phyloP scores from a whole-genome alignment of 1,140 invertebrate genomes.

The Scaptomyza pallida region DNA sequence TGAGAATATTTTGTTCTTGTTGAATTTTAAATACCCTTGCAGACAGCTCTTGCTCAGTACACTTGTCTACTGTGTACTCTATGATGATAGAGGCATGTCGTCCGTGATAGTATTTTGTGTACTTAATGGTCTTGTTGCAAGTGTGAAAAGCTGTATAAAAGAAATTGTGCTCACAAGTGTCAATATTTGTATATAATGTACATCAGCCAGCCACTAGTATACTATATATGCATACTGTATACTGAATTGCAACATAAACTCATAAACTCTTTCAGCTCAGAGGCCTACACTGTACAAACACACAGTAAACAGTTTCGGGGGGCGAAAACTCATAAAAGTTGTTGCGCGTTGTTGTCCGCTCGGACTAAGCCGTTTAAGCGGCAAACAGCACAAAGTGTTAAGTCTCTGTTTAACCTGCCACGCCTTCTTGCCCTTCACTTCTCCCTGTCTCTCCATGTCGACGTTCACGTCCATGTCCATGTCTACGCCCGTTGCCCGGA shows the following conservation, averaged over 20 bases:
- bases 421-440: background rate
- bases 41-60: too few species aligned
- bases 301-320: constrained; percentile 28
- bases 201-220: background rate
- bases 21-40: too few species aligned
- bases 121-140: constrained; percentile 22
- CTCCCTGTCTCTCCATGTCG: too few species aligned
- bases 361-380: constrained; percentile 70
- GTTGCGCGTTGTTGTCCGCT: constrained; percentile 25
- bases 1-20: too few species aligned
- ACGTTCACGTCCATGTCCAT: background rate
- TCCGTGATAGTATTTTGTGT: too few species aligned
- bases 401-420: constrained; percentile 40
- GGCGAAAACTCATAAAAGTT: constrained; percentile 69
- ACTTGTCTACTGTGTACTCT: too few species aligned
- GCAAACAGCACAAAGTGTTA: constrained; percentile 69
- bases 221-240: constrained; percentile 2
- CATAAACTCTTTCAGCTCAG: constrained; percentile 1
- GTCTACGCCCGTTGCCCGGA: background rate
- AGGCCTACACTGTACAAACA: background rate
- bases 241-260: constrained; percentile 8
- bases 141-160: constrained; percentile 39
- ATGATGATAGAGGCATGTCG: too few species aligned
- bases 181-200: background rate
- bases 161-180: background rate